phyloP scores from a whole-genome alignment of 2,113 vertebrate genomes.

The Pygoscelis antarcticus region DNA sequence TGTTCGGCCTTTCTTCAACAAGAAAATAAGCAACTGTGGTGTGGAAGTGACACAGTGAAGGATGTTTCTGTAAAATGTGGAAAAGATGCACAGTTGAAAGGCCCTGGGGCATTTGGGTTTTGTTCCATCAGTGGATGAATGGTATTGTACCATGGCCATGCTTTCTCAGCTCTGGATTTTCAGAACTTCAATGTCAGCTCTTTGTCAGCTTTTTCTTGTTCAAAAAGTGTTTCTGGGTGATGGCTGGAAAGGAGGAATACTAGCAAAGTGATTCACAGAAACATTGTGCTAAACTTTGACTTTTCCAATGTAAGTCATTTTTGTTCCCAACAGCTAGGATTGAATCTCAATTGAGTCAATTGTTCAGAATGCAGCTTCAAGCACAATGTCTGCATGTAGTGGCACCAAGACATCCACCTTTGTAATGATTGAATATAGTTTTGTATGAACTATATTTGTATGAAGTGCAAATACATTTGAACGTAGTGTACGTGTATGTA shows the following conservation, averaged over 20 bases:
- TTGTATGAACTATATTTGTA: neutral
- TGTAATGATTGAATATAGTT: neutral
- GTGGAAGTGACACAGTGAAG: neutral
- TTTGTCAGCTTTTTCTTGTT: neutral
- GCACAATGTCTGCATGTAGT: neutral
- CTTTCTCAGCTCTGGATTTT: neutral
- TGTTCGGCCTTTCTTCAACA: neutral
- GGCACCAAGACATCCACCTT: too few species aligned
- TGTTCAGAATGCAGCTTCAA: neutral
- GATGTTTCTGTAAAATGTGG: neutral
- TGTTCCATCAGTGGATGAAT: neutral
- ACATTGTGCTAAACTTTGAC: neutral
- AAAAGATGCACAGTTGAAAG: neutral
- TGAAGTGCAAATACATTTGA: neutral
- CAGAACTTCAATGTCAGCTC: neutral
- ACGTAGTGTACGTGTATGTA: neutral
- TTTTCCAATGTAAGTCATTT: neutral
- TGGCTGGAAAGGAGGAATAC: neutral
- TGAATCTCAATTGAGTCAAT: neutral
- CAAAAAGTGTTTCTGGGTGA: neutral
- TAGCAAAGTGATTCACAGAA: neutral
- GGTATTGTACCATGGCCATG: fast-evolving
- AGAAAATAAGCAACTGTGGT: neutral
- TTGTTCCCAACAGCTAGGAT: neutral
- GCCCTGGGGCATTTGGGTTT: neutral